Percentiles rank a stretch among this genome's conserved stretches.
phyloP scores from a whole-genome alignment of 2,797 vertebrate species.

The Catamblyrhynchus diadema region DNA sequence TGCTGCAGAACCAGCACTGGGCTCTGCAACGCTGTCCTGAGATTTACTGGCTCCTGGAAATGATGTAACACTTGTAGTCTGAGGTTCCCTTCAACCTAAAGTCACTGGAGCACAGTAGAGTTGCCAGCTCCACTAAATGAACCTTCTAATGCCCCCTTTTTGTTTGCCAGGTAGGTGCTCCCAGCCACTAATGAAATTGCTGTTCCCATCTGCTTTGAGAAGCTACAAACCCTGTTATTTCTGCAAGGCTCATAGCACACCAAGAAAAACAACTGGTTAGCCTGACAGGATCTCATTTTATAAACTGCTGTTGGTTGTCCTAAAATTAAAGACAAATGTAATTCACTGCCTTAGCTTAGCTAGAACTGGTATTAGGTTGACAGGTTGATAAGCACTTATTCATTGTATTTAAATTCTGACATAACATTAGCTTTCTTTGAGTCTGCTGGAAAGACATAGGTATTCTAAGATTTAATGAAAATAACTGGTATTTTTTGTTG shows the following conservation, averaged over 20 bases:
- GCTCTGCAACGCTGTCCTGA: background rate
- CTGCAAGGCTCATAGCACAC: background rate
- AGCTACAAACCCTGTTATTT: background rate
- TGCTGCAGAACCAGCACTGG: background rate
- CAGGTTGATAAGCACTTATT: background rate
- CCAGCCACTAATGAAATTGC: background rate
- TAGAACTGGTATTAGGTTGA: background rate
- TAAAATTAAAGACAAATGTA: background rate
- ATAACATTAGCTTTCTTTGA: background rate
- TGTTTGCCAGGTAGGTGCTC: background rate
- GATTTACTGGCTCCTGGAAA: background rate
- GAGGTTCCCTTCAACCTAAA: background rate
- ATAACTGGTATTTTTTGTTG: background rate
- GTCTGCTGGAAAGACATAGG: background rate
- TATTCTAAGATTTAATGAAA: background rate
- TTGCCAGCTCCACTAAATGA: background rate
- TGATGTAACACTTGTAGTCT: background rate
- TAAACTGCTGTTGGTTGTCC: background rate
- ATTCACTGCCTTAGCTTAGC: background rate
- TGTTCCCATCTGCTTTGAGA: background rate
- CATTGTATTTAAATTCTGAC: background rate
- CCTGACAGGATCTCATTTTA: background rate
- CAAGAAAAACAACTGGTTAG: background rate
- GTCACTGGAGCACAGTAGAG: background rate
- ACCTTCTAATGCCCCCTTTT: background rate